A percentile compares a stretch with the other conserved stretches of the same genome.
Conservation (phyloP, 2,113 vertebrate genomes). For the Brachypteracias leptosomus region DNA sequence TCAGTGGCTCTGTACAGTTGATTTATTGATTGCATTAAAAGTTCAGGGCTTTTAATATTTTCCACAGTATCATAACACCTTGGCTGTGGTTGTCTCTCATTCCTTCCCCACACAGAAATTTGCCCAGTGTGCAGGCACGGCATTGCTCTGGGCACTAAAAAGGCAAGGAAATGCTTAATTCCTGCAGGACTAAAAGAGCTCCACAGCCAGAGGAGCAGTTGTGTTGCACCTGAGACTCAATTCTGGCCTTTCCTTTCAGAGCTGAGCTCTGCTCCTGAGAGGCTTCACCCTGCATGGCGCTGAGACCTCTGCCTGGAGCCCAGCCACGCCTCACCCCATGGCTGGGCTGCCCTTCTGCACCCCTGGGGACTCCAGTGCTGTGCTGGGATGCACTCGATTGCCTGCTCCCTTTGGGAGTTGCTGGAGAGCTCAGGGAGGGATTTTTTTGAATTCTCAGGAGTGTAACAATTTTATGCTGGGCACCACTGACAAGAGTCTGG, state of each 20-base stretch:
- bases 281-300: accelerated
- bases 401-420: not conserved
- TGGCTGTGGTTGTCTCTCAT: not conserved
- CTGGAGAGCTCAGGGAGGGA: not conserved
- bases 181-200: not conserved
- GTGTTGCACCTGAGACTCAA: not conserved
- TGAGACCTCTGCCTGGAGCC: not conserved
- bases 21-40: not conserved
- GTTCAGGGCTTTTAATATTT: not conserved
- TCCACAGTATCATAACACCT: not conserved
- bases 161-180: not conserved
- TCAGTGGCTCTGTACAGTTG: not conserved
- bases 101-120: not conserved
- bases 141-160: not conserved
- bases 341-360: not conserved
- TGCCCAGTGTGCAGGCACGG: not conserved
- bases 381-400: not conserved
- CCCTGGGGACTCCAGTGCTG: not conserved
- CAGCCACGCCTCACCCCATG: not conserved
- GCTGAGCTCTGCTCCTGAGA: not conserved
- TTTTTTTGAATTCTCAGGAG: not conserved
- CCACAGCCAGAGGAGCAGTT: not conserved
- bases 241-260: not conserved
- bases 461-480: not conserved
- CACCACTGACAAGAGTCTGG: not conserved